These are phyloP conservation scores for Melanotaenia pygmaea DNA, from an alignment of 2,797 vertebrate genomes.

Conservation along the genomic window DNA sequence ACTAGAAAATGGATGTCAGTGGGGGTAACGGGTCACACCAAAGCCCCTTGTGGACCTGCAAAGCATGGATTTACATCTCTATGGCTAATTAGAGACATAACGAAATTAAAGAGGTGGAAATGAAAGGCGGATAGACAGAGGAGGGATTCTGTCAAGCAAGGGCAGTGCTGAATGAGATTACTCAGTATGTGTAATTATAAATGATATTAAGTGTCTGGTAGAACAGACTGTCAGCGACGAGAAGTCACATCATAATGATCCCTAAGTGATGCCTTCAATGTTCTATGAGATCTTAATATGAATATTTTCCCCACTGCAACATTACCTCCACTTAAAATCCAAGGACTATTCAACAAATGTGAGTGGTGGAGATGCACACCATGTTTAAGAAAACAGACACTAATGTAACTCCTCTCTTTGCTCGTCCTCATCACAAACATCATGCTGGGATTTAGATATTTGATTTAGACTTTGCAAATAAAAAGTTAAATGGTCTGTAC, in stretches of 20 bases:
- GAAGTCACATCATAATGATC: conserved; percentile 58
- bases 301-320: conserved; percentile 8
- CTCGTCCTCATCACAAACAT: conserved; percentile 22
- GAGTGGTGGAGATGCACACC: conserved; percentile 5
- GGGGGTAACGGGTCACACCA: conserved; percentile 60
- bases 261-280: conserved; percentile 49
- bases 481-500: conserved; percentile 2
- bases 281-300: conserved; percentile 29
- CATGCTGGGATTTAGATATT: conserved; percentile 30
- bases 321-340: conserved; percentile 7
- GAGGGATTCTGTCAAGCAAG: conserved; percentile 34
- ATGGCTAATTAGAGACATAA: conserved; percentile 68
- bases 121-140: conserved; percentile 54
- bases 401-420: conserved; percentile 22
- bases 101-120: conserved; percentile 67
- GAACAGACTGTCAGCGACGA: conserved; percentile 44
- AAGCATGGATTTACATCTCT: conserved; percentile 65
- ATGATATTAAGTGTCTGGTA: conserved; percentile 63
- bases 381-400: conserved; percentile 29
- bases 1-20: conserved; percentile 38
- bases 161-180: conserved; percentile 45
- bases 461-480: conserved; percentile 14
- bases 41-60: conserved; percentile 41
- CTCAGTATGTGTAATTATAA: conserved; percentile 63
- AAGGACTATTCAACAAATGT: conserved; percentile 4